phyloP scores from a whole-genome alignment of 2,888 invertebrate genomes.

The Capitulum mitella region DNA sequence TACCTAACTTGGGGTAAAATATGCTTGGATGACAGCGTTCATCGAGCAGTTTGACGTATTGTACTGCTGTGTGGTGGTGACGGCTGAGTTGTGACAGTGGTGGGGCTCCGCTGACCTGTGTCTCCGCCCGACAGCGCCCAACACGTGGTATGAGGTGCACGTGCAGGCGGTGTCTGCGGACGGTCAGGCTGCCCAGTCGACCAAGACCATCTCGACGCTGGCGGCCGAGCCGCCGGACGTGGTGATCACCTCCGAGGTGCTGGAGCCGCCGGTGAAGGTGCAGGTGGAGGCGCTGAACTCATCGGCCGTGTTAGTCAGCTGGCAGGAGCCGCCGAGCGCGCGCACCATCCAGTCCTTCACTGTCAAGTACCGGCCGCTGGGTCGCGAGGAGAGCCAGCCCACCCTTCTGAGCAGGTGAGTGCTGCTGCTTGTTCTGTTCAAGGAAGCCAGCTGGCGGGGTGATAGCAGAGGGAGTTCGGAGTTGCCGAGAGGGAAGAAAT shows the following conservation, averaged over 20 bases:
- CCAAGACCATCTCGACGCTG: constrained; percentile 39
- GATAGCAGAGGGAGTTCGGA: background rate
- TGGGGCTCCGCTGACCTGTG: background rate
- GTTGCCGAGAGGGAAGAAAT: background rate
- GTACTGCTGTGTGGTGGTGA: too few species aligned
- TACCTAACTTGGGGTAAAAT: too few species aligned
- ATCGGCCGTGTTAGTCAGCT: constrained; percentile 50
- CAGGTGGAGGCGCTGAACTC: constrained; percentile 50
- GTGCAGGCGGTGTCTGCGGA: constrained; percentile 38
- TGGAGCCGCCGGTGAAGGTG: constrained; percentile 45
- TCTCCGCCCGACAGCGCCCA: constrained; percentile 37
- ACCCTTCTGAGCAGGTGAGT: constrained; percentile 36
- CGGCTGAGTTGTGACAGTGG: too few species aligned
- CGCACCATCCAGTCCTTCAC: constrained; percentile 47
- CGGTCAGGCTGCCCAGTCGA: constrained; percentile 39
- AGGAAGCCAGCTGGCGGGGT: background rate
- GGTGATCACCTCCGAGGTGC: constrained; percentile 27
- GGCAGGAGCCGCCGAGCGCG: constrained; percentile 43
- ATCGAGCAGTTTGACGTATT: background rate
- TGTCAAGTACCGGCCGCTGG: constrained; percentile 50
- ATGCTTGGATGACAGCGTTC: too few species aligned
- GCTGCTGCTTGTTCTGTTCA: too few species aligned
- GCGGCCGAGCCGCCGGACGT: constrained; percentile 17
- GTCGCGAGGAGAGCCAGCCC: too few species aligned
- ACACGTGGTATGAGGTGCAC: constrained; percentile 41